These are phyloP conservation scores for Acanthis flammea DNA, from an alignment of 2,797 vertebrate genomes.

Conservation along the genomic window DNA sequence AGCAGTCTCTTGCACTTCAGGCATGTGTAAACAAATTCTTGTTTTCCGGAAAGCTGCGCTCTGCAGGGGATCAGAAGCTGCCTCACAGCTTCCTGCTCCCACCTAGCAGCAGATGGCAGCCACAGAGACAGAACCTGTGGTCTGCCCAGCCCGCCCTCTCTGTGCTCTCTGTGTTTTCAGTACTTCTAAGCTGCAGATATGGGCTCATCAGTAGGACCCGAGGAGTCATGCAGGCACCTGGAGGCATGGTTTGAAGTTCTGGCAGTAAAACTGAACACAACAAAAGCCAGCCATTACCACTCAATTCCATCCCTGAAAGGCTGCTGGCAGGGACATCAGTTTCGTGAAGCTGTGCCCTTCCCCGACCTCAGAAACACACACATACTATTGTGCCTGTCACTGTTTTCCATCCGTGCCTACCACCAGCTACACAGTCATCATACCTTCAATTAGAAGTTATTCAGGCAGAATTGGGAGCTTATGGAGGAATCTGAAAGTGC, in stretches of 20 bases:
- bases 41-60: background rate
- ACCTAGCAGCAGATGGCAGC: background rate
- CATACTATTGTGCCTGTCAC: background rate
- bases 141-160: background rate
- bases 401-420: background rate
- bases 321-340: background rate
- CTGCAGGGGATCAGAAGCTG: background rate
- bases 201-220: background rate
- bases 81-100: conserved; percentile 2
- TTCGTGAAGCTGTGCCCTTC: background rate
- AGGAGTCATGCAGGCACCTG: background rate
- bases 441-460: background rate
- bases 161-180: background rate
- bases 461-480: background rate
- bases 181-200: background rate
- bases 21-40: background rate
- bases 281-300: background rate
- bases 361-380: background rate
- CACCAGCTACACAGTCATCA: background rate
- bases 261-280: background rate
- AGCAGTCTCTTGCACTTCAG: background rate
- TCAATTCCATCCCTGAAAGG: background rate
- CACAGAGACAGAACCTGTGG: background rate
- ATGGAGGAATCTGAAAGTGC: background rate
- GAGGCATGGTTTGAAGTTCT: background rate